phyloP scores from a whole-genome alignment of 1,140 invertebrate species.

The Lepidotrigona ventralis region DNA sequence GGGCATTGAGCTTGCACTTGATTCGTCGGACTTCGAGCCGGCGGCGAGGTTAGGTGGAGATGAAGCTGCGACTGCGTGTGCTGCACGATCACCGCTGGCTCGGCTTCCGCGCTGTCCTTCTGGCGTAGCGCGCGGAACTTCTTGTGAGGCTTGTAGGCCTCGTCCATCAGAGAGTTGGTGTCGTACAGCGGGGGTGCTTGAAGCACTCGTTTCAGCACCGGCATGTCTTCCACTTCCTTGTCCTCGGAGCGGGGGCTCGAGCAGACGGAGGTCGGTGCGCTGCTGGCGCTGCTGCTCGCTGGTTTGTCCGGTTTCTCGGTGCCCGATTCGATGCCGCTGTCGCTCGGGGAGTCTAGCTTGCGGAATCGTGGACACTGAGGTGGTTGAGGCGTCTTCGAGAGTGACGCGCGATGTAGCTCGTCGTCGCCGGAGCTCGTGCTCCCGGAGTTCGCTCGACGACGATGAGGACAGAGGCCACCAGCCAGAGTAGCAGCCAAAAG shows the following conservation, averaged over 20 bases:
- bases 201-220: slow-evolving; percentile 93
- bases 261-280: slow-evolving; percentile 88
- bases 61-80: slow-evolving; percentile 77
- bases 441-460: slow-evolving; percentile 88
- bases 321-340: slow-evolving; percentile 96
- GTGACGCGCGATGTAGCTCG: slow-evolving; percentile 84
- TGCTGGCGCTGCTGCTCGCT: slow-evolving; percentile 84
- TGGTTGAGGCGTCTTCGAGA: slow-evolving; percentile 81
- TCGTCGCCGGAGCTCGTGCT: slow-evolving; percentile 88
- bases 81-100: slow-evolving; percentile 80
- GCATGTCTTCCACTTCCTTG: slow-evolving; percentile 95
- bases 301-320: slow-evolving; percentile 90
- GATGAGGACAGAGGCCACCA: slow-evolving; percentile 83
- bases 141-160: slow-evolving; percentile 96
- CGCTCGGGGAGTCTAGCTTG: slow-evolving; percentile 93
- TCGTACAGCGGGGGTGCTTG: slow-evolving; percentile 94
- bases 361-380: slow-evolving; percentile 84
- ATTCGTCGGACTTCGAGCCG: slow-evolving; percentile 70
- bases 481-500: slow-evolving; percentile 89
- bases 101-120: slow-evolving; percentile 89
- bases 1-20: slow-evolving; percentile 74
- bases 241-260: slow-evolving; percentile 92
- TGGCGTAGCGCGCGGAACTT: slow-evolving; percentile 92
- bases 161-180: slow-evolving; percentile 94
- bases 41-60: slow-evolving; percentile 78